Base-by-base conservation (phyloP, 64 coral and sea anemone genomes). In the Hydrozoanthus tunicans region DNA sequence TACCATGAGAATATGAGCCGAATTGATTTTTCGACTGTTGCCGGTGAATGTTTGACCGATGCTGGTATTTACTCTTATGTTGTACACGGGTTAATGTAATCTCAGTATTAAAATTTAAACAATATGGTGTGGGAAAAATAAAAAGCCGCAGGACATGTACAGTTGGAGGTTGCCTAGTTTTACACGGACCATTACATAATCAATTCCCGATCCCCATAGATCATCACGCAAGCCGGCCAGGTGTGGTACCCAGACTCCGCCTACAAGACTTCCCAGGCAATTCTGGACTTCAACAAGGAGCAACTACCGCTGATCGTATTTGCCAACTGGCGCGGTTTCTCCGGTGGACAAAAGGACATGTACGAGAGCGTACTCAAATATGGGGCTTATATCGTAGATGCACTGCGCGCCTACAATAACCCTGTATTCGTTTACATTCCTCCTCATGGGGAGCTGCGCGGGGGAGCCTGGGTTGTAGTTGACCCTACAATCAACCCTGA, bases 211-310 rank as follows among this genome's bases (percentile, higher is more conserved):
- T 85, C 58, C 53, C 73, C 27, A 51, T 68, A 99, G 94, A 89
- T 99, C 3, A 92, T 77, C 59, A 89, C 94, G 10, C 97, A 99
- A 70, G 97, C 97, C 6, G 97, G 97, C 68, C 97, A 99, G 55
- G 97, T 99, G n/a, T 99, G 97, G 97, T 99, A 99, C 80, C 97
- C 97, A 92, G 94, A 99, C 85, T 99, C 97, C 3, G 97, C 94
- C 3, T 99, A 92, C 70, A 99, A 99, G 81, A 99, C 97, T 24
- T 84, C 97, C 5, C 97, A 99, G 65, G 92, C 91, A 23, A 99
- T 99, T 79, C 78, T 70, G 23, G 97, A 99, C 73, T 96, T 99
- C 76, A 99, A 96, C 81, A 99, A 96, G 77, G 97, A 99, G 67
- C 92, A 99, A 27, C 58, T 99, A 51, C 97, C 97, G 56, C 56